Conservation (phyloP, 2,888 invertebrate genomes). For the Leptarthrus brevirostris region DNA sequence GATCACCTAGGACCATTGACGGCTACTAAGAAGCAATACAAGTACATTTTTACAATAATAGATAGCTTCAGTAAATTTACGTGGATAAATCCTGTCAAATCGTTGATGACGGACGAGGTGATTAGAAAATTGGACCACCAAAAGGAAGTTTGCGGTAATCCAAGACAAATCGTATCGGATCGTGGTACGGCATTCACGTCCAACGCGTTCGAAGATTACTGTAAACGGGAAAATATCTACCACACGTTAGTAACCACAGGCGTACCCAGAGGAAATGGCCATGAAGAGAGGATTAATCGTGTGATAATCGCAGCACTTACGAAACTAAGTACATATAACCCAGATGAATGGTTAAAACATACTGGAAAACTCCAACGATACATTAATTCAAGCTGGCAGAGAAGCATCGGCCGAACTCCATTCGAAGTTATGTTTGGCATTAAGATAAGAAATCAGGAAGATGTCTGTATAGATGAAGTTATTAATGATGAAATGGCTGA, state of each 20-base stretch:
- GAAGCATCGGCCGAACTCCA: conserved; percentile 41
- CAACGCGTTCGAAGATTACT: conserved; percentile 59
- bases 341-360: conserved; percentile 58
- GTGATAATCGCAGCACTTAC: conserved; percentile 59
- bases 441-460: conserved; percentile 13
- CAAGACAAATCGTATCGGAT: conserved; percentile 59
- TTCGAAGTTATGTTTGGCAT: conserved; percentile 48
- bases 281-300: conserved; percentile 59
- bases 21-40: not conserved
- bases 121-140: conserved; percentile 58
- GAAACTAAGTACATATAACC: conserved; percentile 59
- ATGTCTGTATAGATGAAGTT: not conserved
- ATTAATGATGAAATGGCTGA: not conserved
- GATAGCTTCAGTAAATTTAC: not conserved
- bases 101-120: conserved; percentile 57
- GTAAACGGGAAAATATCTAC: conserved; percentile 59
- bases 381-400: conserved; percentile 55
- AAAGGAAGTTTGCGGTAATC: conserved; percentile 61
- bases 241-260: conserved; percentile 57
- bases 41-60: not conserved
- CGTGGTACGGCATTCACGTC: conserved; percentile 61
- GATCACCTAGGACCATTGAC: conserved; percentile 61
- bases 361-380: conserved; percentile 56
- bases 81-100: conserved; percentile 53
- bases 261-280: conserved; percentile 61